These are phyloP conservation scores for Ophion ellenae DNA, from an alignment of 2,888 invertebrate species.

Conservation along the genomic window DNA sequence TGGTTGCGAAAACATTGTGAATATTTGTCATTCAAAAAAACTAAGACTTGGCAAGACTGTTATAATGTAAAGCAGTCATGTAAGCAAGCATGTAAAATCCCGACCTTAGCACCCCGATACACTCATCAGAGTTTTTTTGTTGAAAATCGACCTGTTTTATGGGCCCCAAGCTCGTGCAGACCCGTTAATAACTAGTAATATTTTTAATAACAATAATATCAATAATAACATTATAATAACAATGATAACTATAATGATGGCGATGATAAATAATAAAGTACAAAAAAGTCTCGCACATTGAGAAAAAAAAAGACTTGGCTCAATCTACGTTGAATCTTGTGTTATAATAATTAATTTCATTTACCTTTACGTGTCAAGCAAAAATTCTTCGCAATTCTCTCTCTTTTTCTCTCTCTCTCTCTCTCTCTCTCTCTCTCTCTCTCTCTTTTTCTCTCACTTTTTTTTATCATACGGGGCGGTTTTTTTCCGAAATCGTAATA, in stretches of 20 bases:
- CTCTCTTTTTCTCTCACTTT: no score
- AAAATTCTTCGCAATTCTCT: slow-evolving; percentile 52
- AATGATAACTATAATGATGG: neutral
- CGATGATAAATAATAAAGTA: neutral
- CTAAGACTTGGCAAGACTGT: neutral
- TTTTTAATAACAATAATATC: neutral
- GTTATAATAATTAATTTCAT: slow-evolving; percentile 53
- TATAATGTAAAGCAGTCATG: no score
- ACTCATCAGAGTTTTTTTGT: no score
- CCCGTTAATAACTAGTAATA: neutral
- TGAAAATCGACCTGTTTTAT: no score
- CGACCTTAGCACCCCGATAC: neutral
- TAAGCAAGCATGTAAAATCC: neutral
- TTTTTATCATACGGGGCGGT: slow-evolving; percentile 39
- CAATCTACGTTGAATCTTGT: slow-evolving; percentile 47
- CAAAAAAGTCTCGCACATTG: neutral
- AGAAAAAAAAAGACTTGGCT: neutral
- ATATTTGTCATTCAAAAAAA: neutral
- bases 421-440: slow-evolving; percentile 33
- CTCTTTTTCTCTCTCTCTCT: slow-evolving; percentile 16
- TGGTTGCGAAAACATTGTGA: neutral
- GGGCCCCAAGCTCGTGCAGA: neutral
- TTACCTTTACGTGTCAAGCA: slow-evolving; percentile 51
- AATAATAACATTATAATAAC: neutral
- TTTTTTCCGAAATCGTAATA: slow-evolving; percentile 37